Percentiles rank a stretch among this genome's conserved stretches.
Conservation (phyloP, 1,140 invertebrate genomes). For the fruit fly (Drosophila melanogaster) region Release_6_plus_ISO1_MT NT_037436.4:17388001-17388500, state of each 20-base stretch:
- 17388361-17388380: too few relatives aligned
- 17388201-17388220: conserved; percentile 43
- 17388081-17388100: conserved; percentile 59
- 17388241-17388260: conserved; percentile 31
- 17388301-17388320: not conserved
- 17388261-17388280: conserved; percentile 9
- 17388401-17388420: not conserved
- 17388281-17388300: not conserved
- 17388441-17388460: too few relatives aligned
- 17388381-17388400: too few relatives aligned
- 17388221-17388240: conserved; percentile 37
- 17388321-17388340: too few relatives aligned
- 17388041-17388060: conserved; percentile 62
- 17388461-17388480: too few relatives aligned
- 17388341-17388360: too few relatives aligned
- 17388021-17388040: conserved; percentile 45
- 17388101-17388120: conserved; percentile 70
- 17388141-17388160: conserved; percentile 32
- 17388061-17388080: conserved; percentile 62
- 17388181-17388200: conserved; percentile 44
- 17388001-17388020: conserved; percentile 46
- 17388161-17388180: conserved; percentile 25
- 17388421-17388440: too few relatives aligned
- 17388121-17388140: conserved; percentile 6
- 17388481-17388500: too few relatives aligned